These are phyloP conservation scores for Homarus gammarus DNA, from an alignment of 2,888 invertebrate species.

Conservation along the genomic window DNA sequence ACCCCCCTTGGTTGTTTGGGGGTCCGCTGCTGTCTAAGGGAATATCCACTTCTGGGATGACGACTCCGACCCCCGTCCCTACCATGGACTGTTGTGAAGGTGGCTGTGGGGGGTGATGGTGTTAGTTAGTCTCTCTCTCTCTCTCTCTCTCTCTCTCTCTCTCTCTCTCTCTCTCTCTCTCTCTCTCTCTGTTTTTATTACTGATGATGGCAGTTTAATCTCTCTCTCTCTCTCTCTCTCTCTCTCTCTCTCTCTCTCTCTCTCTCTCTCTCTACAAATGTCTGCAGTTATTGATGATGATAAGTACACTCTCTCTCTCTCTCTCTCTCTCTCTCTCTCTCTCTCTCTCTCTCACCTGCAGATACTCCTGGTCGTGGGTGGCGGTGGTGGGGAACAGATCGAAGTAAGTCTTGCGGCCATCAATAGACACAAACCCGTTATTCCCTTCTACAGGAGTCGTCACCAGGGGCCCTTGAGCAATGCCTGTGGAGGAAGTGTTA, in stretches of 20 bases:
- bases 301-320: too few relatives aligned
- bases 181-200: neutral
- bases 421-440: conserved; percentile 88
- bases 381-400: conserved; percentile 84
- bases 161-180: neutral
- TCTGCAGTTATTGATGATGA: too few relatives aligned
- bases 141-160: neutral
- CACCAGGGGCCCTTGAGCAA: conserved; percentile 39
- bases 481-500: neutral
- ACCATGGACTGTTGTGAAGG: conserved; percentile 57
- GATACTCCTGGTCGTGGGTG: conserved; percentile 20
- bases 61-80: conserved; percentile 76
- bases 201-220: too few relatives aligned
- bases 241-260: neutral
- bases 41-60: conserved; percentile 78
- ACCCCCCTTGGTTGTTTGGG: neutral
- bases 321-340: neutral
- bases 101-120: neutral
- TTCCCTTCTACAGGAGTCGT: conserved; percentile 51
- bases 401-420: conserved; percentile 92
- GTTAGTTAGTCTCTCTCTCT: neutral
- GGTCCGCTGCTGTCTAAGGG: neutral
- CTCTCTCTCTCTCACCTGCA: conserved; percentile 40
- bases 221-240: neutral
- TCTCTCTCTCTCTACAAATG: neutral